Conservation (phyloP, 2,113 vertebrate genomes). For the Mustelus asterias region DNA sequence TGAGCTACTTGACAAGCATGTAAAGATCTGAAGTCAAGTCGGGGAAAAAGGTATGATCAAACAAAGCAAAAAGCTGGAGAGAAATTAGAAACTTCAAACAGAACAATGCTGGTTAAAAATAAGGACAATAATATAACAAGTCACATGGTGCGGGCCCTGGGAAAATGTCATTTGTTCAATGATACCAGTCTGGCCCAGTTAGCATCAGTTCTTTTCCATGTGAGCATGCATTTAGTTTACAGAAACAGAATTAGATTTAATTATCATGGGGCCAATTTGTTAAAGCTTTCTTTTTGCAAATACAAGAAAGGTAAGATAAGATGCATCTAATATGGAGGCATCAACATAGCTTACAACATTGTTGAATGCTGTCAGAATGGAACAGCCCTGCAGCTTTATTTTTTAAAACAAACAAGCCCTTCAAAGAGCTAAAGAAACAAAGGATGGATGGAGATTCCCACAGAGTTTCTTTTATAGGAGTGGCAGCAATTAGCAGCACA, state of each 20-base stretch:
- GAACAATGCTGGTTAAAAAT: background rate
- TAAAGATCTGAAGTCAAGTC: background rate
- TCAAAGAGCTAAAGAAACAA: background rate
- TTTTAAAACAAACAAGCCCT: background rate
- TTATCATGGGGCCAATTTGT: background rate
- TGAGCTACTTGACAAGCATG: background rate
- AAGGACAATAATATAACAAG: background rate
- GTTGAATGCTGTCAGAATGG: background rate
- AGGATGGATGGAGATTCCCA: background rate
- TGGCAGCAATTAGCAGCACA: background rate
- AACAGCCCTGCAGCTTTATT: background rate
- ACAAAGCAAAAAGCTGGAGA: background rate
- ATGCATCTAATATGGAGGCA: background rate
- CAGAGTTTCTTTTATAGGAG: background rate
- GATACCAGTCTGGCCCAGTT: background rate
- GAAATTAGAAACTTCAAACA: background rate
- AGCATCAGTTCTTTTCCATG: background rate
- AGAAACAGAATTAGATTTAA: background rate
- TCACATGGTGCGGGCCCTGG: background rate
- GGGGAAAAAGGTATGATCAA: background rate
- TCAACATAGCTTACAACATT: background rate
- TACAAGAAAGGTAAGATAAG: background rate
- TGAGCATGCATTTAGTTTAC: background rate
- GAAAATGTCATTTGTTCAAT: background rate
- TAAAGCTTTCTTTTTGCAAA: background rate